Conservation (phyloP, 2,888 invertebrate species). For the Mallateleia sp. region DNA sequence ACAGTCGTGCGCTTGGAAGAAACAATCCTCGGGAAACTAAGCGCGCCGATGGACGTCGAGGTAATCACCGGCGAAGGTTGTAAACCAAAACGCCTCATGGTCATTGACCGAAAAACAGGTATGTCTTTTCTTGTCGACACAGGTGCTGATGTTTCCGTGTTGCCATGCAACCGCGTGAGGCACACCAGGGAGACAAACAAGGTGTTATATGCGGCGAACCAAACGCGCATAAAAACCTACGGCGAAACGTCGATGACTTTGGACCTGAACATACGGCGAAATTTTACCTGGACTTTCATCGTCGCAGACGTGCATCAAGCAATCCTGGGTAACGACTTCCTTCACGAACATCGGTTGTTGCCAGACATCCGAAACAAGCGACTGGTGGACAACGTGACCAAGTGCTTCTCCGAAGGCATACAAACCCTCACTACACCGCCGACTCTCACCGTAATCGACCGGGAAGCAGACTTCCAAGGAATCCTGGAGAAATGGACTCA, state of each 20-base stretch:
- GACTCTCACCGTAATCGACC: no score
- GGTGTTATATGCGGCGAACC: constrained; percentile 85
- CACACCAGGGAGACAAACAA: constrained; percentile 7
- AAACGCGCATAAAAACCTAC: constrained; percentile 83
- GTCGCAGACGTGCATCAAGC: not conserved
- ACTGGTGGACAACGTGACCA: no score
- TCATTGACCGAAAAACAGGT: constrained; percentile 36
- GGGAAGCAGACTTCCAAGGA: no score
- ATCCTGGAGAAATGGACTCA: no score
- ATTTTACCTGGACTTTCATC: not conserved
- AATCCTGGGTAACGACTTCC: not conserved
- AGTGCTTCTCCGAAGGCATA: no score
- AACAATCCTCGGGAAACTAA: no score
- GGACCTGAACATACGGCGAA: constrained; percentile 33
- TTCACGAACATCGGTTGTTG: not conserved
- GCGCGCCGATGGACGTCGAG: constrained; percentile 6
- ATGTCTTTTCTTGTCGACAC: constrained; percentile 61
- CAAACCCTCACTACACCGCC: no score
- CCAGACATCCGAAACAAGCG: no score
- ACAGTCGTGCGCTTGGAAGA: no score
- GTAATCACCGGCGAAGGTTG: no score
- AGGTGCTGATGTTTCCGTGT: constrained; percentile 31
- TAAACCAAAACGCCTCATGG: constrained; percentile 24
- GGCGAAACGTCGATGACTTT: constrained; percentile 79
- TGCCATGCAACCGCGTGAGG: not conserved